Percentiles rank a stretch among this genome's conserved stretches.
Conservation (phyloP, 2,113 vertebrate genomes). For the Pseudopipra pipra region DNA sequence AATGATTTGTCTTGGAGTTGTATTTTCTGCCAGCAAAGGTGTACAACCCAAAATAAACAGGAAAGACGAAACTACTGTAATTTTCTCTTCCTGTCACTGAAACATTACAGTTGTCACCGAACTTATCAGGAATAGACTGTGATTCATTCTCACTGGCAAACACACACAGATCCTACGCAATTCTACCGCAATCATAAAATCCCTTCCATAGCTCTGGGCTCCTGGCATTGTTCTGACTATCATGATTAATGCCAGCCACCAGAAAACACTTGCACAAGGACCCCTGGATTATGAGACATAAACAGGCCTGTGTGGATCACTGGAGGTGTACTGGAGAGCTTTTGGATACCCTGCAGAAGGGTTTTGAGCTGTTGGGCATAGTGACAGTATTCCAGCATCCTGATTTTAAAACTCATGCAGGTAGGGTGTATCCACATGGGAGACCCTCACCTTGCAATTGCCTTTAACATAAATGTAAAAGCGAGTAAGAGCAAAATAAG, state of each 20-base stretch:
- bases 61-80: not conserved
- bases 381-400: not conserved
- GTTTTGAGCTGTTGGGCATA: not conserved
- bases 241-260: not conserved
- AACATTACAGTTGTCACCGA: not conserved
- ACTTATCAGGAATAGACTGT: constrained; percentile 18
- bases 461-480: not conserved
- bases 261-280: not conserved
- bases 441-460: not conserved
- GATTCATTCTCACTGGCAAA: constrained; percentile 39
- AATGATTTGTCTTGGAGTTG: not conserved
- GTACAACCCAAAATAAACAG: not conserved
- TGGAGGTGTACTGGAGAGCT: not conserved
- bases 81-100: not conserved
- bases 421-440: not conserved
- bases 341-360: not conserved
- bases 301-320: not conserved
- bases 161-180: not conserved
- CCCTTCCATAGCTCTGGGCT: not conserved
- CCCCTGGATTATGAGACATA: not conserved
- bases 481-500: not conserved
- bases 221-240: not conserved
- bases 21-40: not conserved
- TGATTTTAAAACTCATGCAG: not conserved
- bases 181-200: not conserved